Percentiles rank a stretch among this genome's conserved stretches.
These are phyloP conservation scores for Mormoops blainvillei DNA, from an alignment of 2,113 vertebrate species.

Conservation along the genomic window DNA sequence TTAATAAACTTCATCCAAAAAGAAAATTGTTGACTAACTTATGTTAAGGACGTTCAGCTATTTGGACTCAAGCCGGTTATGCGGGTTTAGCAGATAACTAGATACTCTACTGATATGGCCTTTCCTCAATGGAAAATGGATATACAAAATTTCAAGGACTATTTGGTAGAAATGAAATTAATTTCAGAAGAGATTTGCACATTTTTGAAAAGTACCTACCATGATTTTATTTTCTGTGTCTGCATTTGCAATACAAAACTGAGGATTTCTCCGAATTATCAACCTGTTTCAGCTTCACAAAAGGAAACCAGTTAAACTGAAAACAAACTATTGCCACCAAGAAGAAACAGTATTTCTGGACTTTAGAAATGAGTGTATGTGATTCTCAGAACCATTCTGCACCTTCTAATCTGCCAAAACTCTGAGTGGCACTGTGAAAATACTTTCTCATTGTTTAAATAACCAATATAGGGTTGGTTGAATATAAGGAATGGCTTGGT, in stretches of 20 bases:
- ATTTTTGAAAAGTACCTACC: neutral
- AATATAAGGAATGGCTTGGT: neutral
- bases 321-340: neutral
- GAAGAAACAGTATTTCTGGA: neutral
- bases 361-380: neutral
- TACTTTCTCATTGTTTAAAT: neutral
- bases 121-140: neutral
- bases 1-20: neutral
- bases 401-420: neutral
- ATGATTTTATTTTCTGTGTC: neutral
- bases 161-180: conserved; percentile 22
- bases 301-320: neutral
- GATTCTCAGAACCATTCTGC: neutral
- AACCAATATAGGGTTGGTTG: neutral
- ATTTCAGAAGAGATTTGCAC: neutral
- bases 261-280: neutral
- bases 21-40: neutral
- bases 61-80: neutral
- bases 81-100: neutral
- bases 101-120: neutral
- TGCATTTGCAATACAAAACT: neutral
- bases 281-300: neutral
- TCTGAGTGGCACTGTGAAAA: neutral
- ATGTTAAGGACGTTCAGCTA: neutral
- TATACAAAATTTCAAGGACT: neutral